Conservation (phyloP, 2,113 vertebrate species). For the Myxocyprinus asiaticus region DNA sequence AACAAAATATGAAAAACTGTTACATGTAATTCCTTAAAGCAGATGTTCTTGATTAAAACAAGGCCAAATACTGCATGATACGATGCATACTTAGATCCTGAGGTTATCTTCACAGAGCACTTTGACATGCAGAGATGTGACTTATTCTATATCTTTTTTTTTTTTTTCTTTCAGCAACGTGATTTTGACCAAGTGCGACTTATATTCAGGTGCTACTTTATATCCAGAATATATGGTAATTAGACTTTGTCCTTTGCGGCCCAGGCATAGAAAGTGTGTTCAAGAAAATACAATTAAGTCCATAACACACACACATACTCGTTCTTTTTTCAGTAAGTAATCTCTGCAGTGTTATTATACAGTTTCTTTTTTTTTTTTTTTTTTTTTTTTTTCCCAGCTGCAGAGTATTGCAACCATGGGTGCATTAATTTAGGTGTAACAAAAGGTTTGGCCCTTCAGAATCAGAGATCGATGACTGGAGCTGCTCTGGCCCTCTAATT, state of each 20-base stretch:
- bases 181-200: too few species aligned
- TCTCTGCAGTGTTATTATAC: not conserved
- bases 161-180: too few species aligned
- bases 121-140: too few species aligned
- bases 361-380: too few species aligned
- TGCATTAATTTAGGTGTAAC: conserved; percentile 46
- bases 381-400: not conserved
- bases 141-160: too few species aligned
- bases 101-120: too few species aligned
- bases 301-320: not conserved
- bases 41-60: too few species aligned
- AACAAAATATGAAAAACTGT: too few species aligned
- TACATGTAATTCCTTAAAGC: too few species aligned
- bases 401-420: conserved; percentile 15
- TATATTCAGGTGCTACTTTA: too few species aligned
- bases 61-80: too few species aligned
- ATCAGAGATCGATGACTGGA: conserved; percentile 36
- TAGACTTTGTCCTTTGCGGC: conserved; percentile 9
- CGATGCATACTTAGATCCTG: too few species aligned
- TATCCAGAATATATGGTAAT: not conserved
- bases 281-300: conserved; percentile 7
- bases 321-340: conserved; percentile 16
- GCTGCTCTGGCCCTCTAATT: conserved; percentile 35
- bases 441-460: conserved; percentile 16
- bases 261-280: conserved; percentile 3